Percentiles rank a stretch among this genome's conserved stretches.
Conservation (phyloP, 2,113 vertebrate species). For the Hyperoodon ampullatus region DNA sequence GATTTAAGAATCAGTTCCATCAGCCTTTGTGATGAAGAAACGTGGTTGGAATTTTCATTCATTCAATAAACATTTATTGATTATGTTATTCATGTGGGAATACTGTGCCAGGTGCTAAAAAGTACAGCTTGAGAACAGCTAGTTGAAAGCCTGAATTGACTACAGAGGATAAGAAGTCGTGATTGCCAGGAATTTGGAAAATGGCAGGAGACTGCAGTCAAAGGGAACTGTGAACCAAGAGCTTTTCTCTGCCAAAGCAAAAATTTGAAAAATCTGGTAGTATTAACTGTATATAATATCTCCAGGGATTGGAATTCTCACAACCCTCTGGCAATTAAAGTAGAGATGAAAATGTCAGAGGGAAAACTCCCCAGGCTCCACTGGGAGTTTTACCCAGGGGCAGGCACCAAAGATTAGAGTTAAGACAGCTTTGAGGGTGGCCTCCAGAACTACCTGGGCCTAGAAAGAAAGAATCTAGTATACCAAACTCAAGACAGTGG, state of each 20-base stretch:
- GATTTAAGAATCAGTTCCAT: conserved; percentile 16
- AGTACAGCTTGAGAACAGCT: conserved; percentile 23
- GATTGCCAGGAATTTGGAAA: conserved; percentile 23
- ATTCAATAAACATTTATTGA: neutral
- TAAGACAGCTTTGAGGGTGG: neutral
- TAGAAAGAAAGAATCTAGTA: neutral
- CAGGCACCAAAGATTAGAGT: neutral
- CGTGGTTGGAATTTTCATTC: conserved; percentile 15
- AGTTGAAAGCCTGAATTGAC: neutral
- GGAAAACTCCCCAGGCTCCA: neutral
- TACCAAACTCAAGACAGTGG: neutral
- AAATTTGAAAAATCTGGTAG: neutral
- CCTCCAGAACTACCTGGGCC: neutral
- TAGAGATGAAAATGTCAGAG: conserved; percentile 1
- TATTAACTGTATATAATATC: neutral
- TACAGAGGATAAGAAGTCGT: neutral
- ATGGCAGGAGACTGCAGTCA: neutral
- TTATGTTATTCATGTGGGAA: neutral
- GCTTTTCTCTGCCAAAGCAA: conserved; percentile 12
- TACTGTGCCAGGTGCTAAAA: neutral
- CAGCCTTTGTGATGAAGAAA: conserved; percentile 44
- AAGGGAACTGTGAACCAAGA: neutral
- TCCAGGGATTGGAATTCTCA: neutral
- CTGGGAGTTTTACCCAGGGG: neutral
- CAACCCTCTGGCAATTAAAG: neutral